These are phyloP conservation scores for Okapia johnstoni DNA, from an alignment of 2,113 vertebrate species.

Conservation along the genomic window DNA sequence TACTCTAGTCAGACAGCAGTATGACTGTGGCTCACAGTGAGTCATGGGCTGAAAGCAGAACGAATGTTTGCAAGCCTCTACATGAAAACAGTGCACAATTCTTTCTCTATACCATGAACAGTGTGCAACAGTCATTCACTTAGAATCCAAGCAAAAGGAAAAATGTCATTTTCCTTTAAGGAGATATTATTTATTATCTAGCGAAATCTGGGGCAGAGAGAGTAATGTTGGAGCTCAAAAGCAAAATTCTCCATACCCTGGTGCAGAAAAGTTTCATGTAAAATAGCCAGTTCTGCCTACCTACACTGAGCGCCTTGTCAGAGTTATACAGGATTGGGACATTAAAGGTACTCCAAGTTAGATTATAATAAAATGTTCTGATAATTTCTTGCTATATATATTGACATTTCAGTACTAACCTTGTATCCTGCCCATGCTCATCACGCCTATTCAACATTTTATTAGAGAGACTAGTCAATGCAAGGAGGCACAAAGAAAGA, in stretches of 20 bases:
- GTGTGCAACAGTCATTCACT: neutral
- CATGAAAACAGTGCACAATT: neutral
- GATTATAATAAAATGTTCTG: neutral
- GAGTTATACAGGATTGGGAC: neutral
- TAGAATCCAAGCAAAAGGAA: neutral
- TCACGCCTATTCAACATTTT: neutral
- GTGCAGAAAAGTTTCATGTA: neutral
- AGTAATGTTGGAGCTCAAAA: neutral
- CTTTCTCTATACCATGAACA: neutral
- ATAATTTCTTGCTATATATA: neutral
- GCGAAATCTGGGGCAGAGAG: neutral
- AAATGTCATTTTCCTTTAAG: neutral
- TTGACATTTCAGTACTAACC: neutral
- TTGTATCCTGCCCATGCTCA: neutral
- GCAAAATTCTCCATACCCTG: neutral
- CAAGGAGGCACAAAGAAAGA: neutral
- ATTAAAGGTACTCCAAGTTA: neutral
- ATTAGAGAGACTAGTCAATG: neutral
- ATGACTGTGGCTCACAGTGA: neutral
- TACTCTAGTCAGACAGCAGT: neutral
- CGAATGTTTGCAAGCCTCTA: neutral
- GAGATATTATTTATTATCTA: neutral
- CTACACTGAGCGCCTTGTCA: neutral
- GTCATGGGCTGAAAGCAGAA: neutral
- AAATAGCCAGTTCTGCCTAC: neutral